Evolutionary conservation across 2,888 invertebrate genomes (phyloP), one percentile per base, ranked within the genome.

Genomic region (Reticulitermes lucifugus): DNA sequence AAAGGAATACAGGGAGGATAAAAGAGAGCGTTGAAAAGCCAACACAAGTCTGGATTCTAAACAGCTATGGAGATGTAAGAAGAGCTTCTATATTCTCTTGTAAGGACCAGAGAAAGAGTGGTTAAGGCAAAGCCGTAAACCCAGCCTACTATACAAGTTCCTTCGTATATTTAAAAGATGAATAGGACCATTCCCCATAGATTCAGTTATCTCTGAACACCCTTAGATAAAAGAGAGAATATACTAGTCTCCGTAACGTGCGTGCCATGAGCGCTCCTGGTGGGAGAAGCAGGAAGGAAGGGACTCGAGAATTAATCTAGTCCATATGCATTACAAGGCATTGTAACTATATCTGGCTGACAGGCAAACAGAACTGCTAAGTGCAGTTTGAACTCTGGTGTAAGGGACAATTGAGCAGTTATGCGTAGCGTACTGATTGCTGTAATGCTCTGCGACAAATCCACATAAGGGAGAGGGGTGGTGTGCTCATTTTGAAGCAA

Each of bases 111-210:
- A 77, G 46, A 77, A 46, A 77, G 77, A 43, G 22, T 77, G 77
- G 77, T 77, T 77, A 77, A 77, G 46, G 43, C 77, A 0, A 46
- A 10, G 46, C 29, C 46, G 77, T 77, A 77, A 77, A 77, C 41
- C 75, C 46, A n/a, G 41, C 43, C 46, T 77, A 14, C 22, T 29
- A 73, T 41, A 18, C 73, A n/a, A 10, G 43, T 51, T 46, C 46
- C 46, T 77, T 77, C 77, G 77, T 77, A 77, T 77, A 77, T 77
- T 77, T 77, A 77, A 51, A 77, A 77, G 77, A 77, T 77, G 77
- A 77, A 77, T 77, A 77, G 77, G 46, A n/a, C 77, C 51, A 77
- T 77, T 77, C 77, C 77, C 77, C 77, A 77, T 77, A 77, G 77
- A 77, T 77, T 77, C 77, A 77, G 77, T 77, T 77, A 77, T 77